Evolutionary conservation across 23 tunicate species (phyloP), one percentile per base, ranked within the genome.

Genomic region (Ciona savignyi): DNA sequence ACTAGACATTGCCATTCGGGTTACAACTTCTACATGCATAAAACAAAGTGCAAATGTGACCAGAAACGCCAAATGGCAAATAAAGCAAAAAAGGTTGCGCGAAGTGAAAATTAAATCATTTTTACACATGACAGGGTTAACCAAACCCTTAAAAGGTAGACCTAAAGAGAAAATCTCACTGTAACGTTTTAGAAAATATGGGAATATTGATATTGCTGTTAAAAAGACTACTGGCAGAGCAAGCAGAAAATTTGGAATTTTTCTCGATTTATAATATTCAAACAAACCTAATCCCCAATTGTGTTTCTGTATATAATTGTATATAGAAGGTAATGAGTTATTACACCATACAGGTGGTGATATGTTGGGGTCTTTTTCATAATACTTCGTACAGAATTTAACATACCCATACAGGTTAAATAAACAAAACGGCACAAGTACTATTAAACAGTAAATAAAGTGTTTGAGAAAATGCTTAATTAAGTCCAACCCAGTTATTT

Each of bases 11-110:
- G 87, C 65, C 79, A 94, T 72, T 70, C 99, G 62, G 22, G 99
- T 94, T 4, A 73, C 70, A 1, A 94, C 99, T 56, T 94, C 99
- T 32, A 94, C 79, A 51, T 94, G 93, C 99, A 94, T 94, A 65
- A 87, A 94, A 30, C 82, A 71, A 68, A 87, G 23, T 29, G 90
- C 90, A 76, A 91, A 91, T 11, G 65, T 2, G 15, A 76, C 35
- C 3, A 91, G 72, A 67, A 91, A 91, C 4, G 34, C 34, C 31
- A 70, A 73, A 79, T 86, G 95, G 30, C 74, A 33, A 62, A 68
- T 62, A 83, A 33, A 86, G n/a, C 74, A 71, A 75, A 86, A 94
- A 32, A 94, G 32, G 67, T 80, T 80, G 31, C 19, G 60, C 2
- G 49, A 23, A 3, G 62, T 24, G 60, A 75, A 84, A 30, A 61